Base-by-base conservation (phyloP, 2,113 vertebrate species). In the Bos indicus region DNA sequence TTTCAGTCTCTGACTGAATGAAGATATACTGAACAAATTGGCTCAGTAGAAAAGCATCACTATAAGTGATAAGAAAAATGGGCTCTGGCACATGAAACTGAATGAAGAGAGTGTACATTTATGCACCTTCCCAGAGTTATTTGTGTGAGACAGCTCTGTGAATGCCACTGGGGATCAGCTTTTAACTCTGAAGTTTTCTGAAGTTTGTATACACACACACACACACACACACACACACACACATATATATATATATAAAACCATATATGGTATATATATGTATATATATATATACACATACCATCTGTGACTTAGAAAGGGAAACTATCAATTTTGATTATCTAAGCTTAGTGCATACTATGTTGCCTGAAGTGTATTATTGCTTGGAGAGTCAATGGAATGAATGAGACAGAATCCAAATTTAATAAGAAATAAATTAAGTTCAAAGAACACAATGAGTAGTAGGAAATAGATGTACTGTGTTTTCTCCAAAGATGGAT, bases 371-470 rank as follows among this genome's bases (percentile, higher is more conserved):
- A 92, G 81, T 96, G 93, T 97, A 83, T 93, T 74, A 81, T 88
- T 94, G 95, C 15, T 71, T 91, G 40, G 25, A 94, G 11, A 98
- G 67, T 92, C 64, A 93, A 87, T 77, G 57, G 19, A 97, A 43
- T 88, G 83, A 88, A 91, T 57, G 59, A 97, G 9, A 40, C 54
- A 67, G 59, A 95, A 95, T 90, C 43, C 80, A 95, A 57, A 90
- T 97, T 97, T 96, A 98, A 95, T 98, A 97, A 97, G 89, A 89
- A 94, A 78, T 81, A 95, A 97, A 97, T 98, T 94, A 95, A 94
- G 80, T 93, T 97, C 84, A 97, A 98, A 94, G 71, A 96, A 95
- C 88, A 90, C 71, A 93, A 84, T 96, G 88, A 98, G 74, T 91
- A 94, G 33, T 43, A 95, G 93, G 80, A 97, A 97, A 95, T 84